Evolutionary conservation across 2,113 vertebrate genomes (phyloP).

Genomic region (Lampris megalopsis): DNA sequence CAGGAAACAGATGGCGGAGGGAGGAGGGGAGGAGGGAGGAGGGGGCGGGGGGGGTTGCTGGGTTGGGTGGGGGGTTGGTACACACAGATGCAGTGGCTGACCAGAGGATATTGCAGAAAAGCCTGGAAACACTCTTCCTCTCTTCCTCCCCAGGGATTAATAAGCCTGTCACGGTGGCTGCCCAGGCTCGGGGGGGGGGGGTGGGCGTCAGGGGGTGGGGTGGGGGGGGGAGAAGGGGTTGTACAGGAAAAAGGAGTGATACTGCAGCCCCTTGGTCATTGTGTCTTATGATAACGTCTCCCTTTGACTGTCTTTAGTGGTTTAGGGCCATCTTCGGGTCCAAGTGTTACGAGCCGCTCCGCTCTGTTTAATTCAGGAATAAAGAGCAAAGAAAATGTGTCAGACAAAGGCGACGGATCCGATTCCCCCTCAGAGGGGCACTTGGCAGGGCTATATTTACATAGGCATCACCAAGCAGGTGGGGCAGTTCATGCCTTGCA

Average conservation of each 20-base stretch:
- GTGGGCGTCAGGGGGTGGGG: slow-evolving; percentile 37
- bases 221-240: slow-evolving; percentile 6
- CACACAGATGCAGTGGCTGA: slow-evolving; percentile 43
- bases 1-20: slow-evolving; percentile 80
- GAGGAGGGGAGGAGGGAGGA: slow-evolving; percentile 15
- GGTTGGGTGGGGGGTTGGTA: slow-evolving; percentile 17
- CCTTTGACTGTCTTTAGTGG: slow-evolving; percentile 8
- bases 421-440: slow-evolving; percentile 12
- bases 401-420: slow-evolving; percentile 10
- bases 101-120: slow-evolving; percentile 66
- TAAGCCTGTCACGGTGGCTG: slow-evolving; percentile 62
- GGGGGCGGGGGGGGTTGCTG: no score
- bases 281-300: slow-evolving; percentile 34
- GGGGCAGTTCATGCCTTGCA: slow-evolving; percentile 14
- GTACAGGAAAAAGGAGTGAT: neutral
- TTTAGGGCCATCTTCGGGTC: slow-evolving; percentile 22
- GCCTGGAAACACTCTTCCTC: slow-evolving; percentile 74
- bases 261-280: slow-evolving; percentile 46
- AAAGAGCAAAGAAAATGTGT: slow-evolving; percentile 7
- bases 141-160: slow-evolving; percentile 73
- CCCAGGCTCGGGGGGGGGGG: slow-evolving; percentile 40
- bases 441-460: slow-evolving; percentile 41
- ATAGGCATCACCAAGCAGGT: slow-evolving; percentile 22
- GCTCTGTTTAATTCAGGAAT: slow-evolving; percentile 25
- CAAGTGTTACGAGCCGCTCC: slow-evolving; percentile 29